Percentiles rank a stretch among this genome's conserved stretches.
Conservation (phyloP, 2,888 invertebrate species). For the Heliconius ethilla region DNA sequence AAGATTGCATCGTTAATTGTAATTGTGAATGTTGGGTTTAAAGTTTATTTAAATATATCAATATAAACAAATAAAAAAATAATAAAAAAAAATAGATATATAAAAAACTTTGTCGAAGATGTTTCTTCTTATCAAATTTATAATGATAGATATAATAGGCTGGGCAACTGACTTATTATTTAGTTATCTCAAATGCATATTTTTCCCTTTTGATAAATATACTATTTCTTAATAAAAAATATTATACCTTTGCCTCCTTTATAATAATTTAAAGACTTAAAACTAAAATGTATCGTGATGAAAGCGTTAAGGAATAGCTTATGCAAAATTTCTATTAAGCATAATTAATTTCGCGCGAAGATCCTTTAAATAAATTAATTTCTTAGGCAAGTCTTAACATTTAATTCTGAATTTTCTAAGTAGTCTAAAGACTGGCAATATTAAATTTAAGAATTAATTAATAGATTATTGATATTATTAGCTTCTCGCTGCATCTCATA, state of each 20-base stretch:
- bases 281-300: conserved; percentile 5
- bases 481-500: too few relatives aligned
- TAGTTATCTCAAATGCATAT: too few relatives aligned
- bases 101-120: too few relatives aligned
- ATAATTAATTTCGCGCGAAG: conserved; percentile 35
- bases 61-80: too few relatives aligned
- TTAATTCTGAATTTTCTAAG: background rate
- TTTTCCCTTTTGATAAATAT: background rate
- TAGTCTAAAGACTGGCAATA: background rate
- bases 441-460: background rate
- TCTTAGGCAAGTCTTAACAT: conserved; percentile 12
- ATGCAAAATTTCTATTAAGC: conserved; percentile 18
- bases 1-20: background rate
- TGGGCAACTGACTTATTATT: too few relatives aligned
- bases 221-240: background rate
- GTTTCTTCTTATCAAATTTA: too few relatives aligned
- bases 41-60: too few relatives aligned
- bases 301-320: conserved; percentile 24
- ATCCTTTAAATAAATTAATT: conserved; percentile 34
- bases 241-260: background rate
- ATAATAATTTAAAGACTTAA: background rate
- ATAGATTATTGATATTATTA: too few relatives aligned
- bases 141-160: too few relatives aligned
- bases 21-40: too few relatives aligned
- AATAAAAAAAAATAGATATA: too few relatives aligned